Percentiles rank a stretch among this genome's conserved stretches.
phyloP scores from a whole-genome alignment of 1,140 invertebrate genomes.

The Brachionus koreanus region DNA sequence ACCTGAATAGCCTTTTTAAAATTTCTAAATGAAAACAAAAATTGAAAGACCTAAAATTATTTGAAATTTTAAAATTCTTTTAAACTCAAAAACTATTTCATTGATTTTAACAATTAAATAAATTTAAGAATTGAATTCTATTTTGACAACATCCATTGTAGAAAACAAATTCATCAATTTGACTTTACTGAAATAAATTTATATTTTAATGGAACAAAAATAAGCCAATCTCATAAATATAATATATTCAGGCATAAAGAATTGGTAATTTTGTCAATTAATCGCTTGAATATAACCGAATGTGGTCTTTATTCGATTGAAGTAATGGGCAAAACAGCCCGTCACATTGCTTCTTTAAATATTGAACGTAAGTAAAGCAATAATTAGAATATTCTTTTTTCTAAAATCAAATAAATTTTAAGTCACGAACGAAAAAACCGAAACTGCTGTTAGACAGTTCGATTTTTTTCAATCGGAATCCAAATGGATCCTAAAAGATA shows the following conservation, averaged over 20 bases:
- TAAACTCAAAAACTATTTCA: background rate
- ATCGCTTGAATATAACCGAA: constrained; percentile 22
- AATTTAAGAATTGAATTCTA: constrained; percentile 43
- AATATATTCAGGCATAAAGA: constrained; percentile 23
- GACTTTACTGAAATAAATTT: constrained; percentile 31
- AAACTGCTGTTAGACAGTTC: background rate
- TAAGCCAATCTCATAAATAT: constrained; percentile 36
- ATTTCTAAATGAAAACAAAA: background rate
- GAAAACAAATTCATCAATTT: constrained; percentile 36
- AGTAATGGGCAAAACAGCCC: constrained; percentile 35
- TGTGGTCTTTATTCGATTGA: constrained; percentile 29
- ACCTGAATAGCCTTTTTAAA: background rate
- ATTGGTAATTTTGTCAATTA: background rate
- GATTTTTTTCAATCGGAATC: background rate
- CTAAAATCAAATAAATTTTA: background rate
- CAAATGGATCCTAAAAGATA: background rate
- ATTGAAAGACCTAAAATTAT: background rate
- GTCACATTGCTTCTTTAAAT: background rate
- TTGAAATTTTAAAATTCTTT: background rate
- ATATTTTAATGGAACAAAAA: constrained; percentile 25
- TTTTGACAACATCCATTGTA: constrained; percentile 10
- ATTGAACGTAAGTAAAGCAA: background rate
- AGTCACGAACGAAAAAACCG: constrained; percentile 19
- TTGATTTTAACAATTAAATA: background rate
- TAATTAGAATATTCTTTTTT: background rate